phyloP scores from a whole-genome alignment of 2,888 invertebrate genomes.

The Amphimallon solstitiale region DNA sequence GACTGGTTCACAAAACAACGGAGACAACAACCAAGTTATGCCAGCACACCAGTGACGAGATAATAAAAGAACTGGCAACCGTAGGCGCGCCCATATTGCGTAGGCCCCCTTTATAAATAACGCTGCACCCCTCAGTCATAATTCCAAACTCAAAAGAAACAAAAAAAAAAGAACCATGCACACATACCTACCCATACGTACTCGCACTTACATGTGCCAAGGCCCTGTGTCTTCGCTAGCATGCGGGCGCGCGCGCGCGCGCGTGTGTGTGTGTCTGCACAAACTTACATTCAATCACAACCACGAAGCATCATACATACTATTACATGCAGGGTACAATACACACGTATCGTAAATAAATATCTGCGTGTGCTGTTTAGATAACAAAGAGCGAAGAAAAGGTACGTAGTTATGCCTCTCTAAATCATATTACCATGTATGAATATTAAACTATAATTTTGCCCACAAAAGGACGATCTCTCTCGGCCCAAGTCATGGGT shows the following conservation, averaged over 20 bases:
- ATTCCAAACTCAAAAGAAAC: conserved; percentile 4
- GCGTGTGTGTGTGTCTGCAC: too few relatives aligned
- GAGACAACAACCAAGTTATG: background rate
- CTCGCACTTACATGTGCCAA: background rate
- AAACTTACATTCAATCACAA: too few relatives aligned
- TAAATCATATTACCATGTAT: conserved; percentile 15
- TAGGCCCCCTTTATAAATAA: conserved; percentile 27
- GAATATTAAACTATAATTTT: conserved; percentile 19
- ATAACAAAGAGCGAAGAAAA: too few relatives aligned
- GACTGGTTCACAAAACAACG: too few relatives aligned
- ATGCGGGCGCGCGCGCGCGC: too few relatives aligned
- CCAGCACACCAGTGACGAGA: conserved; percentile 7
- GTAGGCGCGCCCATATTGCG: conserved; percentile 31
- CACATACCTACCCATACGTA: background rate
- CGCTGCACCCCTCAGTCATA: conserved; percentile 28
- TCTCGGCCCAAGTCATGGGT: background rate
- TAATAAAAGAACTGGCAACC: conserved; percentile 20
- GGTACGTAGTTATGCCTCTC: background rate
- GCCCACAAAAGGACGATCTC: background rate
- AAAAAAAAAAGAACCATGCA: background rate
- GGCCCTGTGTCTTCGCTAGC: too few relatives aligned
- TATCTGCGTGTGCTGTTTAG: too few relatives aligned
- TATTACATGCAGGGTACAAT: too few relatives aligned
- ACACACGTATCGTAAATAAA: too few relatives aligned
- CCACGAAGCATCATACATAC: too few relatives aligned